Conservation (phyloP, 1,140 invertebrate genomes). For the Heterodera schachtii region DNA sequence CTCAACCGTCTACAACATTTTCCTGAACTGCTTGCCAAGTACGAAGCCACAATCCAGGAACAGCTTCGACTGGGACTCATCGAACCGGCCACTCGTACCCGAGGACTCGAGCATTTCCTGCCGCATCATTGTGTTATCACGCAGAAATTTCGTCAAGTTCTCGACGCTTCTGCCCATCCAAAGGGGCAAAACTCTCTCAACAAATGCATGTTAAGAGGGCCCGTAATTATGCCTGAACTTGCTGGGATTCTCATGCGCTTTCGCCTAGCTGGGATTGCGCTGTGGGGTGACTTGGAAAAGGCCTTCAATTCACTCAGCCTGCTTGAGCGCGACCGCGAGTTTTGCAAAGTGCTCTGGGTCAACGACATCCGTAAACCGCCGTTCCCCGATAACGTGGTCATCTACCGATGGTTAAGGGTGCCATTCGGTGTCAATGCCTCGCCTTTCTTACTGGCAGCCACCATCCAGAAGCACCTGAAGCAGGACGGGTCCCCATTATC, state of each 20-base stretch:
- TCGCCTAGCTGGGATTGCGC: constrained; percentile 13
- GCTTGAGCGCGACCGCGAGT: constrained; percentile 36
- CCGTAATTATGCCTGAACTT: constrained; percentile 40
- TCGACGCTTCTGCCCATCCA: constrained; percentile 57
- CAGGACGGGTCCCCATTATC: neutral
- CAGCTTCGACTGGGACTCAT: too few relatives aligned
- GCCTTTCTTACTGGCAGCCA: constrained; percentile 40
- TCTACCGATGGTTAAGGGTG: constrained; percentile 38
- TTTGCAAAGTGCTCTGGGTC: constrained; percentile 46
- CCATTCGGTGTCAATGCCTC: constrained; percentile 37
- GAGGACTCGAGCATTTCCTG: too few relatives aligned
- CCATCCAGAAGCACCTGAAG: constrained; percentile 36
- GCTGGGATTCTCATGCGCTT: constrained; percentile 40
- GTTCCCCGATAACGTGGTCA: constrained; percentile 11
- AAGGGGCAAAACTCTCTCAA: constrained; percentile 58
- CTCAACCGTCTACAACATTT: too few relatives aligned
- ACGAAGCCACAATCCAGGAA: too few relatives aligned
- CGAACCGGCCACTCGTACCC: too few relatives aligned
- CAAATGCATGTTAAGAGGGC: constrained; percentile 59
- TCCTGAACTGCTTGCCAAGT: too few relatives aligned
- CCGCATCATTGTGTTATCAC: too few relatives aligned
- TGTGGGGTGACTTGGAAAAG: constrained; percentile 40
- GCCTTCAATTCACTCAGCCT: constrained; percentile 46
- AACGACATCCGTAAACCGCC: constrained; percentile 25
- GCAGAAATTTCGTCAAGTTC: too few relatives aligned